Evolutionary conservation across 2,797 vertebrate species (phyloP), one percentile per base, ranked within the genome.

Genomic region (Gadopsis bispinosus): DNA sequence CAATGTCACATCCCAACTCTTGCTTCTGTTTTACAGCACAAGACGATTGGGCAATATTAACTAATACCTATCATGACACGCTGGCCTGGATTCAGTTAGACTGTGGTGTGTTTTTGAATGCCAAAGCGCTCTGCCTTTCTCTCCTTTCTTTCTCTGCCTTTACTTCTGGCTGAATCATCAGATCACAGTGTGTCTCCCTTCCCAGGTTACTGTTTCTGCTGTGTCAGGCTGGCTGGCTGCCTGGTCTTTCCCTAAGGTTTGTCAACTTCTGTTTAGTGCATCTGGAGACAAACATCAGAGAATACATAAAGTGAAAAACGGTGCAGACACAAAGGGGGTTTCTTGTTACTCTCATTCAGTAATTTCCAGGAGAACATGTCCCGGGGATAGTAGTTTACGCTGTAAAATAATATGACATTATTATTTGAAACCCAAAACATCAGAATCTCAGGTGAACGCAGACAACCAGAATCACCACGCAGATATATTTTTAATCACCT

Each of bases 91-190:
- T 89, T 85, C 79, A 90, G 82, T 81, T 55, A 68, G 88, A 91
- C 83, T 81, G 81, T 73, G 65, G 86, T 62, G 83, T 87, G 86
- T 83, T 77, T 87, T 69, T 92, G 94, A 95, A 94, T 94, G 94
- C 95, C 93, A 93, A 64, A 85, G 79, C 77, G 12, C 47, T 60
- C 33, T 69, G 65, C 76, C 74, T 81, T 22, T 73, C 79, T 79
- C 72, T 70, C 69, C 58, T 72, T 51, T 60, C 53, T 69, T 54
- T 74, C 80, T 82, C 76, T 83, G 83, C 74, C 63, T 89, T 75
- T 73, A 77, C 76, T 87, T 94, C 86, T 83, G 89, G 92, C 93
- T 95, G 94, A 95, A 92, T 95, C 93, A 93, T 94, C 93, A 94
- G 81, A 94, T 94, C 89, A 79, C 84, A 87, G 79, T 88, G 90